Evolutionary conservation across 2,888 invertebrate species (phyloP).

Genomic region (Hyppa rectilinea): DNA sequence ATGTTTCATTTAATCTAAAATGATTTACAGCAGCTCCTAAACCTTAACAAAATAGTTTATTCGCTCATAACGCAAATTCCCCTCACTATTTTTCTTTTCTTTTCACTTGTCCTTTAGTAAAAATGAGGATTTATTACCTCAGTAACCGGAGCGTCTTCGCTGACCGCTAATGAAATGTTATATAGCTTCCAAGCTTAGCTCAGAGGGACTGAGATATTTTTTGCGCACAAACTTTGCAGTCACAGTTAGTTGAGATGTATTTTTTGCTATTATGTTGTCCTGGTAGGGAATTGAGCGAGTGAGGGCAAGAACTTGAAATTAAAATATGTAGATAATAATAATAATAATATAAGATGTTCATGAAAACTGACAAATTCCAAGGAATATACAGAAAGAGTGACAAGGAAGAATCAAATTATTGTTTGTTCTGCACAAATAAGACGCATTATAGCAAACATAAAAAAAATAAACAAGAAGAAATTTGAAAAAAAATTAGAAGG

Average conservation of each 20-base stretch:
- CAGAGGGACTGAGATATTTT: slow-evolving; percentile 72
- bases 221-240: slow-evolving; percentile 70
- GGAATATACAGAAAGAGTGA: no score
- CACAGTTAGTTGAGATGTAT: slow-evolving; percentile 50
- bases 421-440: no score
- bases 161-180: slow-evolving; percentile 87
- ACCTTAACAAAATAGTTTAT: slow-evolving; percentile 64
- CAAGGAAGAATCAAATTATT: no score
- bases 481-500: no score
- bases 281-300: slow-evolving; percentile 19
- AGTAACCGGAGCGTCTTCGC: slow-evolving; percentile 79
- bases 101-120: slow-evolving; percentile 86
- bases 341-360: no score
- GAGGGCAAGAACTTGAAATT: slow-evolving; percentile 10
- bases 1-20: slow-evolving; percentile 43
- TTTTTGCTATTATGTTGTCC: slow-evolving; percentile 37
- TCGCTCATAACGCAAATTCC: slow-evolving; percentile 76
- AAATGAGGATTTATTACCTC: slow-evolving; percentile 88
- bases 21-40: slow-evolving; percentile 38
- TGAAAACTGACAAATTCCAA: background rate
- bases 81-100: slow-evolving; percentile 84
- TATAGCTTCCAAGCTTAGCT: slow-evolving; percentile 74
- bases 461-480: no score
- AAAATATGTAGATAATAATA: no score
- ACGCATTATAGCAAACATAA: no score